Base-by-base conservation (phyloP, 2,797 vertebrate genomes). In the Eremophila alpestris region DNA sequence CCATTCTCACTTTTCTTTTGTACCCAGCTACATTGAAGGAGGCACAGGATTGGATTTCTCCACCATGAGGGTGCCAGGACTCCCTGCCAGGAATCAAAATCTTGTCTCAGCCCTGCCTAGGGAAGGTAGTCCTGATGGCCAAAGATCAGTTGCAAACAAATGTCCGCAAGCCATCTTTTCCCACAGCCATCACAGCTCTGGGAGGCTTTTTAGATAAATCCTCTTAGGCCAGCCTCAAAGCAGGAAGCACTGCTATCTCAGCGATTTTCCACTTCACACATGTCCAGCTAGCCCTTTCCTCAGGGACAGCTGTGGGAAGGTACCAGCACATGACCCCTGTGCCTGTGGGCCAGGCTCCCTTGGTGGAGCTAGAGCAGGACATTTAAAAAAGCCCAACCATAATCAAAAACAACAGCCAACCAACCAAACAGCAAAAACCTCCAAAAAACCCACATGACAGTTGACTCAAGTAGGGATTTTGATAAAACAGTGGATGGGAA, bases 71-170 rank as follows among this genome's bases (percentile, higher is more conserved):
- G 19, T 17, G 2, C 45, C 63, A 85, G 22, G 51, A 43, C 9
- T 1, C 3, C 11, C 7, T 51, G 9, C 10, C 62, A 51, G 26
- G 36, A 62, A 69, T 5, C 7, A 75, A 55, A 76, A 55, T 5
- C 12, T 41, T 4, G 0, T 59, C 27, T 59, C 38, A 63, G n/a
- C 11, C 22, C 14, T 0, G 0, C 8, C 6, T 2, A 1, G 10
- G 1, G 1, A 63, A 76, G 19, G 23, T 9, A 76, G 41, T 13
- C 24, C 34, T 63, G 48, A 17, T 36, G 17, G 59, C 13, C n/a
- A 38, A 49, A 59, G 38, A 24, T 60, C 52, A 65, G 30, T 1
- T 16, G 12, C 11, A 80, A 43, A 10, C 12, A 34, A 27, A 1
- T 49, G 15, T 18, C 21, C 24, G 1, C 36, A 43, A 19, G 9